Conservation (phyloP, 2,888 invertebrate species). For the Thera britannica region DNA sequence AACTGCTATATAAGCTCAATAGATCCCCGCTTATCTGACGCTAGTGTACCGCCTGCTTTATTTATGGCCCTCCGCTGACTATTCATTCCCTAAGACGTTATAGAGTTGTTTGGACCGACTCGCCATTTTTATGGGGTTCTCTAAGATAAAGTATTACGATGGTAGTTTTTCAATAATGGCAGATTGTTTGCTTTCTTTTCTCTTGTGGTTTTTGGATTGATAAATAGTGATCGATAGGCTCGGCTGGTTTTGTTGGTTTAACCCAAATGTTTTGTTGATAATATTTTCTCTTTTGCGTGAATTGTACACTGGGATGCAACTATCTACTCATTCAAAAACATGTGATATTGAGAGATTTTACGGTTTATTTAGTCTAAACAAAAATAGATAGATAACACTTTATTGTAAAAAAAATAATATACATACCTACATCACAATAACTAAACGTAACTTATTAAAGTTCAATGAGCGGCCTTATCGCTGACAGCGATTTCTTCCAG, state of each 20-base stretch:
- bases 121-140: constrained; percentile 60
- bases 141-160: constrained; percentile 52
- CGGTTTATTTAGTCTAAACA: too few relatives aligned
- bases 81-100: constrained; percentile 71
- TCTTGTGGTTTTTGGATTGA: constrained; percentile 44
- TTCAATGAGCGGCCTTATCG: too few relatives aligned
- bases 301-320: neutral
- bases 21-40: constrained; percentile 76
- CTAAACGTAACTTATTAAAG: too few relatives aligned
- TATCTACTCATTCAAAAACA: too few relatives aligned
- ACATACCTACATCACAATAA: too few relatives aligned
- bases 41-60: constrained; percentile 65
- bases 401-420: too few relatives aligned
- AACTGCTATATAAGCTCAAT: constrained; percentile 76
- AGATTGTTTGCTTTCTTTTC: constrained; percentile 45
- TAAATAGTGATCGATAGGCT: constrained; percentile 40
- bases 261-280: constrained; percentile 13
- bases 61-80: constrained; percentile 70
- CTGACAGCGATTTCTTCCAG: too few relatives aligned
- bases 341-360: too few relatives aligned
- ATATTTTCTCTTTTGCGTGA: constrained; percentile 9
- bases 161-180: constrained; percentile 47
- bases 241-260: constrained; percentile 29
- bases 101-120: constrained; percentile 64
- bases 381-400: too few relatives aligned